Evolutionary conservation across 2,797 vertebrate genomes (phyloP).

Genomic region (Apogon hyalosoma): DNA sequence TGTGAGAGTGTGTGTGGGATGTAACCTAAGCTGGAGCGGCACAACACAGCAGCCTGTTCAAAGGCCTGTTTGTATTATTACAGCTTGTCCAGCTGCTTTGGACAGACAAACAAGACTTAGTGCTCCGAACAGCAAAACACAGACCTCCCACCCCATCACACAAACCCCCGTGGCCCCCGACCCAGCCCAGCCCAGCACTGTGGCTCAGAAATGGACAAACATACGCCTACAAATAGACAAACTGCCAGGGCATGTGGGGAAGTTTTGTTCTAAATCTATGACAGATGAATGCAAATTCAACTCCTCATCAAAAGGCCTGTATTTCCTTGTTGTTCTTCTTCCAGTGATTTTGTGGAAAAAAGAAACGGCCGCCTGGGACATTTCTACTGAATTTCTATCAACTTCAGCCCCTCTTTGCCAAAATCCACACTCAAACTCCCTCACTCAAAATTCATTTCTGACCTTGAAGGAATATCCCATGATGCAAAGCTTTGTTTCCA

Average conservation of each 20-base stretch:
- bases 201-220: conserved; percentile 72
- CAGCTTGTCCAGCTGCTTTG: conserved; percentile 88
- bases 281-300: conserved; percentile 47
- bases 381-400: conserved; percentile 27
- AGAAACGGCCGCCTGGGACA: conserved; percentile 14
- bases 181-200: conserved; percentile 65
- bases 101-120: conserved; percentile 87
- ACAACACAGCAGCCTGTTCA: conserved; percentile 86
- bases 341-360: background rate
- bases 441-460: conserved; percentile 9
- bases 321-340: conserved; percentile 23
- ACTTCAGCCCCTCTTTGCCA: background rate
- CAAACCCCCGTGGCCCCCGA: conserved; percentile 61
- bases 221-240: conserved; percentile 73
- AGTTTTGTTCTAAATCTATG: conserved; percentile 35
- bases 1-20: conserved; percentile 63
- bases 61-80: conserved; percentile 88
- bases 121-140: conserved; percentile 80
- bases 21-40: conserved; percentile 80
- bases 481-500: conserved; percentile 52
- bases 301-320: conserved; percentile 23
- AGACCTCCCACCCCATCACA: conserved; percentile 78
- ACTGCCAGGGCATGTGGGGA: conserved; percentile 56
- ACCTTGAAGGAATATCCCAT: conserved; percentile 28
- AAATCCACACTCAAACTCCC: conserved; percentile 13